Percentiles rank a stretch among this genome's conserved stretches.
phyloP scores from a whole-genome alignment of 2,797 vertebrate genomes.

The Knipowitschia caucasica region DNA sequence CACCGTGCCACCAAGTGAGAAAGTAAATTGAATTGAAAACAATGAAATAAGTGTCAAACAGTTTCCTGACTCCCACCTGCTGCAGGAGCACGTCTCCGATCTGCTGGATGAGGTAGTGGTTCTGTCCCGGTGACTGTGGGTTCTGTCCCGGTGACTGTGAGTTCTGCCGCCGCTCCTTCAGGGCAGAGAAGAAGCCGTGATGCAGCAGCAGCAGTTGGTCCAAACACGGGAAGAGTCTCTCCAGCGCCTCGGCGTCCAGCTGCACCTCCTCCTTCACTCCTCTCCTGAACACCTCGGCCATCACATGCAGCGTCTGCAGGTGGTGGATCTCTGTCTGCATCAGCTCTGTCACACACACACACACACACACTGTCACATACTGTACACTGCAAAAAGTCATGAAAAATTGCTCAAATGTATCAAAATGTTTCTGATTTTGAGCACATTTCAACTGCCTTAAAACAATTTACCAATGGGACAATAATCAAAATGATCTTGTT shows the following conservation, averaged over 20 bases:
- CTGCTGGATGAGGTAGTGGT: constrained; percentile 86
- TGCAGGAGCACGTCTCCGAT: constrained; percentile 89
- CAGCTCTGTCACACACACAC: constrained; percentile 78
- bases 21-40: no score
- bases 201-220: constrained; percentile 89
- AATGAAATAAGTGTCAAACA: no score
- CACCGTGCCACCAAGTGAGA: no score
- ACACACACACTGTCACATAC: no score
- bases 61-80: constrained; percentile 84
- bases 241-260: constrained; percentile 83
- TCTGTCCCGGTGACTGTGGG: constrained; percentile 74
- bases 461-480: no score
- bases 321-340: constrained; percentile 98
- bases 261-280: constrained; percentile 93
- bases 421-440: no score
- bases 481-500: no score
- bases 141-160: constrained; percentile 76
- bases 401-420: no score
- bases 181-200: constrained; percentile 79
- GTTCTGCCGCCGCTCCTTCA: constrained; percentile 85
- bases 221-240: constrained; percentile 91
- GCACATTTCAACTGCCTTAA: no score
- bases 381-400: no score
- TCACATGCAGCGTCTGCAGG: constrained; percentile 90
- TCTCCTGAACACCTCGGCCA: constrained; percentile 93